phyloP scores from a whole-genome alignment of 2,888 invertebrate species.

The Rhamphomyia laevipes region DNA sequence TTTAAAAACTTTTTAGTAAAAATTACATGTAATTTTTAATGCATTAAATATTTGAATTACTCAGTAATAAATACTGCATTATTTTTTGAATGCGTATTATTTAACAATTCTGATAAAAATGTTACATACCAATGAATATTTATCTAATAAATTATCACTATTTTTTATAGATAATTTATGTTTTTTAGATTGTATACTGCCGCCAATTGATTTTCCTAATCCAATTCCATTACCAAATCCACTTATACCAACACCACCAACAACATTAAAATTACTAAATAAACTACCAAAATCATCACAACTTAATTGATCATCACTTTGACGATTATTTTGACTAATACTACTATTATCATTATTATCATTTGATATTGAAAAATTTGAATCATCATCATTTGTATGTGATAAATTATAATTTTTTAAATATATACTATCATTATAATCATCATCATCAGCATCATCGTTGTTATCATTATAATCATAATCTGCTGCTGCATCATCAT shows the following conservation, averaged over 20 bases:
- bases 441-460: not conserved
- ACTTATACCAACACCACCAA: not conserved
- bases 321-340: not conserved
- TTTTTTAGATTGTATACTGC: not conserved
- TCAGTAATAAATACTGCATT: too few relatives aligned
- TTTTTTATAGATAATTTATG: constrained; percentile 10
- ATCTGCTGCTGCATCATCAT: not conserved
- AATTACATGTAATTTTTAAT: too few relatives aligned
- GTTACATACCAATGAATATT: constrained; percentile 15
- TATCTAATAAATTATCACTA: constrained; percentile 15
- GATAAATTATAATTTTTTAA: not conserved
- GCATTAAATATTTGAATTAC: too few relatives aligned
- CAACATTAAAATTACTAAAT: constrained; percentile 5
- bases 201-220: not conserved
- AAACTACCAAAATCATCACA: constrained; percentile 9
- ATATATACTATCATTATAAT: not conserved
- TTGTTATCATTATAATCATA: not conserved
- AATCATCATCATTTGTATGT: constrained; percentile 3
- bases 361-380: constrained; percentile 5
- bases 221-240: not conserved
- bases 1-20: too few relatives aligned
- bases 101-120: too few relatives aligned
- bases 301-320: constrained; percentile 8
- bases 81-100: too few relatives aligned
- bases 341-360: not conserved